These are phyloP conservation scores for Halocynthia aurantium DNA, from an alignment of 23 tunicate species.

Conservation along the genomic window DNA sequence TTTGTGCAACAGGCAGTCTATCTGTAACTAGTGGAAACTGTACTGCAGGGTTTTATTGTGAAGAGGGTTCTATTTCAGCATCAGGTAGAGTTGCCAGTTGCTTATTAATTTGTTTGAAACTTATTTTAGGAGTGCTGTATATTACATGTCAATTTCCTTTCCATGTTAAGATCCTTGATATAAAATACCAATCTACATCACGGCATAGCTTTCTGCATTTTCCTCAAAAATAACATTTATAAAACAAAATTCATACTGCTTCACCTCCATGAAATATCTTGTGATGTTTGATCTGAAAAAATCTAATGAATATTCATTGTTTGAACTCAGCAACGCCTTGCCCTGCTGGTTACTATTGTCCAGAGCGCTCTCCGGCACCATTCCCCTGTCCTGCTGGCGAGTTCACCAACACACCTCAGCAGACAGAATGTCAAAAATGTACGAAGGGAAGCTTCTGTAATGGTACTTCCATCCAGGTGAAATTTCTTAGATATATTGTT, in stretches of 20 bases:
- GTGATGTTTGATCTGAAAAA: neutral
- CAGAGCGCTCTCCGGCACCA: constrained; percentile 59
- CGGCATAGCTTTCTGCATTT: neutral
- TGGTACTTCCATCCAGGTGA: constrained; percentile 70
- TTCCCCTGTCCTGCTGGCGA: constrained; percentile 63
- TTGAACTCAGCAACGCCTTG: constrained; percentile 35
- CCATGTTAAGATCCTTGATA: neutral
- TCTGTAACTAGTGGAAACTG: constrained; percentile 54
- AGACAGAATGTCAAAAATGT: constrained; percentile 47
- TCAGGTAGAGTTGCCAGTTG: constrained; percentile 24
- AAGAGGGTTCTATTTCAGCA: constrained; percentile 43
- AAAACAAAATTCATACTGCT: neutral
- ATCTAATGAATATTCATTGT: neutral
- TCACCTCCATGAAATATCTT: neutral
- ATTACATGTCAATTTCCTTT: neutral
- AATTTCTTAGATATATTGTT: neutral
- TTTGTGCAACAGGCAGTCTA: constrained; percentile 40
- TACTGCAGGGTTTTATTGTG: constrained; percentile 83
- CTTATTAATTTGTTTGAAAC: neutral
- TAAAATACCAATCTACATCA: neutral
- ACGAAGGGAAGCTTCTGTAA: constrained; percentile 76
- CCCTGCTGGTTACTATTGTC: constrained; percentile 83
- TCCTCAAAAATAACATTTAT: neutral
- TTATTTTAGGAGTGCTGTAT: neutral
- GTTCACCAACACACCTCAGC: constrained; percentile 50